These are phyloP conservation scores for Blastobasis lacticolella DNA, from an alignment of 2,888 invertebrate species.

Conservation along the genomic window DNA sequence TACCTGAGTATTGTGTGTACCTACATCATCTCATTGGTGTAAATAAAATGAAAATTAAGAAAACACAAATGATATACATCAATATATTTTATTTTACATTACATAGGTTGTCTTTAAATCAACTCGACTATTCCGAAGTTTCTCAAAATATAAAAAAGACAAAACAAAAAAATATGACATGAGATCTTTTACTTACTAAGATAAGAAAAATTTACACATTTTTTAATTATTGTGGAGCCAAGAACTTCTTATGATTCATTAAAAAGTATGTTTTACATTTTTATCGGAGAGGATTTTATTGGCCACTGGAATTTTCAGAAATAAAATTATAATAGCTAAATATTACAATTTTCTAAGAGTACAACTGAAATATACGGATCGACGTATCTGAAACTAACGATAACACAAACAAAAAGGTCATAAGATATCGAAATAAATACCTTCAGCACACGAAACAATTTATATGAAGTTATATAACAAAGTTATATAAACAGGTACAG, in stretches of 20 bases:
- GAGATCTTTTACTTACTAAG: conserved; percentile 74
- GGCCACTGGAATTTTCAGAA: conserved; percentile 8
- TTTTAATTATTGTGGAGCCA: conserved; percentile 67
- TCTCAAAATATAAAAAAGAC: conserved; percentile 74
- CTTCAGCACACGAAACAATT: no score
- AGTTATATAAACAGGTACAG: no score
- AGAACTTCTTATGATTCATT: conserved; percentile 62
- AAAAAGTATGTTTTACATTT: conserved; percentile 33
- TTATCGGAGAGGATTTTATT: conserved; percentile 46
- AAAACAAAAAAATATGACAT: conserved; percentile 72
- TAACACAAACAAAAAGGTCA: no score
- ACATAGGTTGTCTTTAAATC: conserved; percentile 74
- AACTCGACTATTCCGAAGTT: conserved; percentile 71
- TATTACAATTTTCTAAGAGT: no score
- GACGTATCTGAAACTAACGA: no score
- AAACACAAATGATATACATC: conserved; percentile 58
- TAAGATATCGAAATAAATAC: no score
- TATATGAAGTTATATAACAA: no score
- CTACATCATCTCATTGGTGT: no score
- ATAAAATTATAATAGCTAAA: no score
- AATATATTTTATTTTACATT: conserved; percentile 75
- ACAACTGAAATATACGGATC: no score
- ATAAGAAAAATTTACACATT: conserved; percentile 71
- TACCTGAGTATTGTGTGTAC: no score
- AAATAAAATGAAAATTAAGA: no score